Evolutionary conservation across 1,140 invertebrate species (phyloP).

Genomic region (Apis florea): DNA sequence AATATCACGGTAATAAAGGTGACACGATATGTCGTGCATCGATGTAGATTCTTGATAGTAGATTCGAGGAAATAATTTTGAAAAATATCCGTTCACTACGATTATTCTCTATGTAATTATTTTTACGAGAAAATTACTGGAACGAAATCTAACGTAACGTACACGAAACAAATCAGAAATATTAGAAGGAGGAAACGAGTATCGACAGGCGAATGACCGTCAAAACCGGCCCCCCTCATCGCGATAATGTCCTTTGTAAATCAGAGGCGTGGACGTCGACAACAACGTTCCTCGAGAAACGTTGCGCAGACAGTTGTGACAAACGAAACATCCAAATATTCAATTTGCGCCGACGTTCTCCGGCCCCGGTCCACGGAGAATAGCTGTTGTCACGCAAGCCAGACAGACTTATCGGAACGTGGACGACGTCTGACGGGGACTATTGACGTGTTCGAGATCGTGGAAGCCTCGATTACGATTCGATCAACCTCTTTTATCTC

Average conservation of each 20-base stretch:
- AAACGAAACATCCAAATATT: constrained; percentile 26
- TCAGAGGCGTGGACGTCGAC: background rate
- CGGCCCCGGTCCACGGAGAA: background rate
- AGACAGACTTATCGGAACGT: constrained; percentile 19
- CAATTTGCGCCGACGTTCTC: background rate
- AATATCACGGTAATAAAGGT: too few species aligned
- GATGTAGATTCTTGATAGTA: too few species aligned
- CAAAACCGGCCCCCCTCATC: background rate
- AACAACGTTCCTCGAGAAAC: background rate
- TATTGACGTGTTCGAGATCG: constrained; percentile 9
- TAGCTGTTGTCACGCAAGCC: background rate
- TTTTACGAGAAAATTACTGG: too few species aligned
- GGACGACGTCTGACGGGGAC: constrained; percentile 5
- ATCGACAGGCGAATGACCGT: background rate
- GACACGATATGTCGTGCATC: too few species aligned
- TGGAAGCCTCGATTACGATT: constrained; percentile 4
- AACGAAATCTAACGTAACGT: too few species aligned
- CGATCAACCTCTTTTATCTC: constrained; percentile 19
- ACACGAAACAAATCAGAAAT: background rate
- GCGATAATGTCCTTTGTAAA: constrained; percentile 1
- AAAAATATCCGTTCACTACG: too few species aligned
- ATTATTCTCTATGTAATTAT: too few species aligned
- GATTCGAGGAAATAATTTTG: too few species aligned
- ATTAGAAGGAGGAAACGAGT: background rate
- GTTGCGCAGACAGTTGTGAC: background rate